Percentiles rank a stretch among this genome's conserved stretches.
These are phyloP conservation scores for Ophioninae sp. DNA, from an alignment of 2,888 invertebrate species.

Conservation along the genomic window DNA sequence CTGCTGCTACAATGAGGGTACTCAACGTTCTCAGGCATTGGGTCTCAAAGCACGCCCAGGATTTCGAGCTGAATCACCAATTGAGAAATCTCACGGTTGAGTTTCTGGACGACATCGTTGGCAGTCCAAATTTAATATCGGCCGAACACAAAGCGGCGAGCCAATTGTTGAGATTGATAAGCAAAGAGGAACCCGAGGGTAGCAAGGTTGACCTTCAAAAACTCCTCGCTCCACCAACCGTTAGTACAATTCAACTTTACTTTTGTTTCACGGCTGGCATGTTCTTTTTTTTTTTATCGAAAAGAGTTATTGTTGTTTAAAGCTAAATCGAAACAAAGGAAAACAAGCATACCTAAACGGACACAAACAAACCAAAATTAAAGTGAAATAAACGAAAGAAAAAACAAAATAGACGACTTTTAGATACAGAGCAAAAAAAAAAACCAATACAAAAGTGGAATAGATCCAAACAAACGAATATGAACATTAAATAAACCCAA, in stretches of 20 bases:
- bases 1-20: slow-evolving; percentile 96
- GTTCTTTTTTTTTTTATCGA: no score
- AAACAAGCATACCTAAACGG: no score
- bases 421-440: no score
- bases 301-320: no score
- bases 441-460: no score
- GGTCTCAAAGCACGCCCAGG: slow-evolving; percentile 95
- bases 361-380: no score
- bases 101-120: slow-evolving; percentile 93
- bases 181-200: slow-evolving; percentile 87
- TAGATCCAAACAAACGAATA: no score
- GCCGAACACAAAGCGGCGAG: slow-evolving; percentile 95
- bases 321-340: no score
- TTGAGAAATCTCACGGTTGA: slow-evolving; percentile 91
- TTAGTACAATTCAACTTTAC: slow-evolving; percentile 77
- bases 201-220: slow-evolving; percentile 87
- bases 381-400: no score
- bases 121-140: slow-evolving; percentile 90
- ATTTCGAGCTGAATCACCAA: slow-evolving; percentile 90
- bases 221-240: slow-evolving; percentile 87
- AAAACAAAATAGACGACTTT: no score
- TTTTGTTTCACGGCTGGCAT: no score
- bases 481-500: no score
- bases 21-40: slow-evolving; percentile 95
- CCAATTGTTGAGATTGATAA: slow-evolving; percentile 89